phyloP scores from a whole-genome alignment of 2,113 vertebrate genomes.

The Electrona antarctica region DNA sequence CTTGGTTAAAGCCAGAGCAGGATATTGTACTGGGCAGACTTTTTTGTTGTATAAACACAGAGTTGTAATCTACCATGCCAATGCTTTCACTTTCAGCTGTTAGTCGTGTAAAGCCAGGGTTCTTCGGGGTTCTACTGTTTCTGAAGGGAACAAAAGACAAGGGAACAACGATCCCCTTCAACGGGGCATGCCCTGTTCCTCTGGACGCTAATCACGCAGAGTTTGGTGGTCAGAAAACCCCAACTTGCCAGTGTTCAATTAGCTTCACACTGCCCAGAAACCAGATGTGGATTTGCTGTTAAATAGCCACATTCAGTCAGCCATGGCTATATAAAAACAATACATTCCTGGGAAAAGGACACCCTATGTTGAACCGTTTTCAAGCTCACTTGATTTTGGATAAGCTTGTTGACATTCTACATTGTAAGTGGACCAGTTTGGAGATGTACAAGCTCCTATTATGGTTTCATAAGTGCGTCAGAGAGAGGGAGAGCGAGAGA shows the following conservation, averaged over 20 bases:
- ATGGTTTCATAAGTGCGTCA: constrained; percentile 63
- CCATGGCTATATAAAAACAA: constrained; percentile 69
- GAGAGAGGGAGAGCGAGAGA: constrained; percentile 31
- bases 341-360: constrained; percentile 68
- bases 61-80: constrained; percentile 82
- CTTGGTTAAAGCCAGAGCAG: constrained; percentile 84
- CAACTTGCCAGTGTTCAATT: constrained; percentile 66
- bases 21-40: constrained; percentile 85
- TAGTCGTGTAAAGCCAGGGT: constrained; percentile 69
- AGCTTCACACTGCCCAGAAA: constrained; percentile 69
- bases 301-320: constrained; percentile 63
- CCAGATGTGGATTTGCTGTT: constrained; percentile 73
- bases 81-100: constrained; percentile 73
- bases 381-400: constrained; percentile 58
- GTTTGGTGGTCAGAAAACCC: constrained; percentile 66
- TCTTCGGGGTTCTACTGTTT: constrained; percentile 69
- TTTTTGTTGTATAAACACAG: constrained; percentile 87
- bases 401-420: constrained; percentile 66
- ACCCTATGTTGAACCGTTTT: constrained; percentile 54
- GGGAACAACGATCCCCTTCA: constrained; percentile 67
- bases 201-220: constrained; percentile 61
- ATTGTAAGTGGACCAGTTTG: constrained; percentile 55
- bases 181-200: constrained; percentile 46
- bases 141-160: constrained; percentile 56
- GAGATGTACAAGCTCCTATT: constrained; percentile 64